These are phyloP conservation scores for Dipus sagitta DNA, from an alignment of 2,797 vertebrate genomes.

Conservation along the genomic window DNA sequence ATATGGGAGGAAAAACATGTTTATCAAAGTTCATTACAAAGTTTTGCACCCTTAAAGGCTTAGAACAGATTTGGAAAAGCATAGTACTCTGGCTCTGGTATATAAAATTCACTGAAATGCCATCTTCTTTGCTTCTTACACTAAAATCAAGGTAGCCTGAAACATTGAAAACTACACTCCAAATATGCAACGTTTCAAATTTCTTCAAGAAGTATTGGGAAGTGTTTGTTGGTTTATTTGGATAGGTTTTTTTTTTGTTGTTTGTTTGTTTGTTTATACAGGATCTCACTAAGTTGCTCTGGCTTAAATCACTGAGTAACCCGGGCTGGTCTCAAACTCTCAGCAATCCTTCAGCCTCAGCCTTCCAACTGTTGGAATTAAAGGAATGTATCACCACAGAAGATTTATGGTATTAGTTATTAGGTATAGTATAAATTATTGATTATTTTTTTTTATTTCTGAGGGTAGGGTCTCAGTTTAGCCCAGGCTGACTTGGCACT, in stretches of 20 bases:
- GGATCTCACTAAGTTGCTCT: neutral
- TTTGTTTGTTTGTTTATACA: neutral
- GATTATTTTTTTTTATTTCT: too few species aligned
- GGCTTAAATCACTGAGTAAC: neutral
- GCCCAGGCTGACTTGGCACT: too few species aligned
- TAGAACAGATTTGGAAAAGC: conserved; percentile 12
- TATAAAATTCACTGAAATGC: conserved; percentile 19
- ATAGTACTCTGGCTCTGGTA: neutral
- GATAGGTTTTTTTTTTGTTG: too few species aligned
- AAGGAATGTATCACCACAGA: neutral
- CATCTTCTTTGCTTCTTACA: conserved; percentile 10
- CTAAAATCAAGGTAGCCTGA: conserved; percentile 29
- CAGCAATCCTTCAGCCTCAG: neutral
- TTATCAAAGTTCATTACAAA: conserved; percentile 16
- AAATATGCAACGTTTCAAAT: neutral
- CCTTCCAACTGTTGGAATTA: neutral
- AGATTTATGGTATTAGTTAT: neutral
- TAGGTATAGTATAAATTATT: too few species aligned
- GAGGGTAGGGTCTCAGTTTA: too few species aligned
- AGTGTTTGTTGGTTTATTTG: too few species aligned
- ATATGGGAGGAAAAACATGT: neutral
- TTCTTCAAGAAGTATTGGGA: neutral
- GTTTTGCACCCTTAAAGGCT: neutral
- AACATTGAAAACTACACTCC: conserved; percentile 11
- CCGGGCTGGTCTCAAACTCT: neutral